Percentiles rank a stretch among this genome's conserved stretches.
These are phyloP conservation scores for Neoniphon sammara DNA, from an alignment of 2,797 vertebrate genomes.

Conservation along the genomic window DNA sequence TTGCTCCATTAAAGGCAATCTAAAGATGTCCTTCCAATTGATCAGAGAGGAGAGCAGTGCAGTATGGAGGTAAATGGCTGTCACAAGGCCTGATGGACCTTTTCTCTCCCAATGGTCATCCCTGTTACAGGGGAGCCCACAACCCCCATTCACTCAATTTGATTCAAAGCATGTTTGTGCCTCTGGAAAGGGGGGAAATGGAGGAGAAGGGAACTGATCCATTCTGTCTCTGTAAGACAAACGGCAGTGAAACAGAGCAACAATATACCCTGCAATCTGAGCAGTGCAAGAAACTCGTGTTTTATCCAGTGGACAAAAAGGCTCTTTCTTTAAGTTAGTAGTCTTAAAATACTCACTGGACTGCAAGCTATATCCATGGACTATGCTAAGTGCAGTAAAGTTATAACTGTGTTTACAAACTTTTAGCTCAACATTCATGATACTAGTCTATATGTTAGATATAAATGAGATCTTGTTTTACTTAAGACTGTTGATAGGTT, in stretches of 20 bases:
- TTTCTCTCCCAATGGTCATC: slow-evolving; percentile 66
- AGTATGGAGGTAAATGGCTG: slow-evolving; percentile 73
- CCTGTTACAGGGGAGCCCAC: slow-evolving; percentile 39
- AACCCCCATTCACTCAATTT: slow-evolving; percentile 63
- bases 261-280: slow-evolving; percentile 22
- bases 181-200: slow-evolving; percentile 51
- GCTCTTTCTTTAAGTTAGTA: not conserved
- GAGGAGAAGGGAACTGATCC: slow-evolving; percentile 42
- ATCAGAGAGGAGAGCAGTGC: slow-evolving; percentile 64
- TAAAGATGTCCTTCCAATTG: slow-evolving; percentile 72
- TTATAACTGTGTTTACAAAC: not conserved
- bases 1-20: slow-evolving; percentile 74
- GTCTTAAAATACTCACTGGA: not conserved
- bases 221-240: slow-evolving; percentile 44
- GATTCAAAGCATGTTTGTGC: slow-evolving; percentile 65
- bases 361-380: not conserved
- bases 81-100: slow-evolving; percentile 68
- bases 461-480: slow-evolving; percentile 3
- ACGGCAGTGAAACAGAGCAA: slow-evolving; percentile 9
- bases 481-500: not conserved
- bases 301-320: slow-evolving; percentile 15
- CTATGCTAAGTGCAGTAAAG: slow-evolving; percentile 17
- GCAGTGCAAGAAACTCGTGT: slow-evolving; percentile 18
- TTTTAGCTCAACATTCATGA: slow-evolving; percentile 11
- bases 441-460: not conserved